phyloP scores from a whole-genome alignment of 2,113 vertebrate genomes.

The Hyperopisus bebe region DNA sequence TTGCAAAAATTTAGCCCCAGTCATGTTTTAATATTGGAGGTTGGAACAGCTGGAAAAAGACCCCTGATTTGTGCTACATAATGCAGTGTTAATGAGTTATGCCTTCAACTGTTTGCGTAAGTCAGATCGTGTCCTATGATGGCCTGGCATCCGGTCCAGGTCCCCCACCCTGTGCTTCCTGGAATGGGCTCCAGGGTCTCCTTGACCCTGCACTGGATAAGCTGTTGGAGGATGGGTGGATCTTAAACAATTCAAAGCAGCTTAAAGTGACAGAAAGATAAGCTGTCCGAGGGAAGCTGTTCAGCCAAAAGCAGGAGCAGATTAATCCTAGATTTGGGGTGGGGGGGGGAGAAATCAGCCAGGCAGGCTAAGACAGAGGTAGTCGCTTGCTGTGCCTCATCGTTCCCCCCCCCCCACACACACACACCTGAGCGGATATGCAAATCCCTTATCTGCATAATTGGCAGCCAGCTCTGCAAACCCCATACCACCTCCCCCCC shows the following conservation, averaged over 20 bases:
- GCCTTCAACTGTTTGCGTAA: background rate
- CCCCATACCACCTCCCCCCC: background rate
- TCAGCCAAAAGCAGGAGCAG: background rate
- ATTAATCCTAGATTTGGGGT: background rate
- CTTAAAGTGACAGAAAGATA: background rate
- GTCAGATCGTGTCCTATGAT: background rate
- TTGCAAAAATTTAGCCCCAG: background rate
- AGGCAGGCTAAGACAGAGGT: background rate
- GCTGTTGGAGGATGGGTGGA: background rate
- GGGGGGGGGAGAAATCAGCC: background rate
- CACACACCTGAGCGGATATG: constrained; percentile 29
- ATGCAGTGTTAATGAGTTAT: background rate
- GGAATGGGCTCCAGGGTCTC: background rate
- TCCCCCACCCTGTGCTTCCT: background rate
- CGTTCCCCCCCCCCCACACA: background rate
- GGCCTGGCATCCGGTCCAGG: background rate
- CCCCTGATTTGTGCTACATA: background rate
- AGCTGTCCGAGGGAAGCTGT: background rate
- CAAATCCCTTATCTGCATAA: constrained; percentile 32
- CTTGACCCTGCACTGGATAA: background rate
- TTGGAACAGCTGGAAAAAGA: background rate
- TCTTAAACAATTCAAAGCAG: constrained; percentile 3
- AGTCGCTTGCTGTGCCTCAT: background rate
- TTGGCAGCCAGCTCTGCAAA: background rate
- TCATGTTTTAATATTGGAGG: background rate